These are phyloP conservation scores for Saturnia pavonia DNA, from an alignment of 2,888 invertebrate species.

Conservation along the genomic window DNA sequence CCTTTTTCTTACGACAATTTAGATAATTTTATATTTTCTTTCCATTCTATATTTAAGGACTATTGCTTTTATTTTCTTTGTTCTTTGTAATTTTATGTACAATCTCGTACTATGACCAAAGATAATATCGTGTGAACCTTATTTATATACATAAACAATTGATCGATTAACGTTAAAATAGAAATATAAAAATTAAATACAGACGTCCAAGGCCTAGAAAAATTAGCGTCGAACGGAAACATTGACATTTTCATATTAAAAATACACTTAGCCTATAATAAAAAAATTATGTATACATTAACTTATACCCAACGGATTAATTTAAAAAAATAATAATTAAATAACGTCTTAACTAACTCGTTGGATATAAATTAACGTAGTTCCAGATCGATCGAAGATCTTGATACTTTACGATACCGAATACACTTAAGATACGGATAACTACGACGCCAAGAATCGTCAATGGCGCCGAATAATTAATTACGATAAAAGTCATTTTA, in stretches of 20 bases:
- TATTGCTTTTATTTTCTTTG: conserved; percentile 29
- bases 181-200: neutral
- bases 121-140: neutral
- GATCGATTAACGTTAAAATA: neutral
- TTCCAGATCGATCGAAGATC: neutral
- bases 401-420: conserved; percentile 1
- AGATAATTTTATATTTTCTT: conserved; percentile 56
- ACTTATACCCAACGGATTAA: neutral
- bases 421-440: neutral
- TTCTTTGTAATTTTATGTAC: conserved; percentile 22
- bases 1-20: conserved; percentile 53
- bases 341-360: neutral
- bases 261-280: neutral
- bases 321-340: neutral
- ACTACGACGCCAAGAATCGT: neutral
- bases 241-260: neutral
- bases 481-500: conserved; percentile 37
- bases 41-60: conserved; percentile 24
- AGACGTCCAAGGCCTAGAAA: conserved; percentile 17
- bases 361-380: neutral
- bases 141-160: neutral
- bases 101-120: conserved; percentile 2
- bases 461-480: neutral
- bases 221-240: conserved; percentile 4
- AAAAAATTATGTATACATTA: neutral